phyloP scores from a whole-genome alignment of 2,888 invertebrate species.

The Leucophenga maculata region DNA sequence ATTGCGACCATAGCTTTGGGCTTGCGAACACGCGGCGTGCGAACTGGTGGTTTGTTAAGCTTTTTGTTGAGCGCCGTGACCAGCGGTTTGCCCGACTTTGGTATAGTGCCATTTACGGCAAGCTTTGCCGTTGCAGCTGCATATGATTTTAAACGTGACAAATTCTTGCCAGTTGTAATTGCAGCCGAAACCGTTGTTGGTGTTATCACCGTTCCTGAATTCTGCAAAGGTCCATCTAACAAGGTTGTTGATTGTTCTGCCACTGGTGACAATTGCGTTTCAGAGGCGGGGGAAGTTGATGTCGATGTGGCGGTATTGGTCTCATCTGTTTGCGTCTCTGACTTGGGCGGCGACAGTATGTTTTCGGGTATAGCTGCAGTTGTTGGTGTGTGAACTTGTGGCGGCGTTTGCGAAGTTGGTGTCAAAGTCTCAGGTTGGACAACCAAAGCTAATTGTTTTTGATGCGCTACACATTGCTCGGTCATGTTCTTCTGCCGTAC shows the following conservation, averaged over 20 bases:
- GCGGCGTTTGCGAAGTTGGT: slow-evolving; percentile 56
- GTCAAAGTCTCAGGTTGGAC: slow-evolving; percentile 55
- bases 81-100: slow-evolving; percentile 71
- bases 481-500: background rate
- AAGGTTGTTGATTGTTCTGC: slow-evolving; percentile 4
- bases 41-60: slow-evolving; percentile 61
- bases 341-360: slow-evolving; percentile 67
- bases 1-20: slow-evolving; percentile 73
- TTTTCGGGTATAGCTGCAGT: slow-evolving; percentile 61
- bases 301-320: slow-evolving; percentile 67
- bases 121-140: slow-evolving; percentile 24
- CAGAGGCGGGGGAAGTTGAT: slow-evolving; percentile 67
- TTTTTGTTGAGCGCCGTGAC: slow-evolving; percentile 69
- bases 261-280: slow-evolving; percentile 63
- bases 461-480: too few relatives aligned
- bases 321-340: slow-evolving; percentile 69
- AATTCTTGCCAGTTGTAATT: slow-evolving; percentile 29
- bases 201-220: slow-evolving; percentile 6
- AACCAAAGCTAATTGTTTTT: slow-evolving; percentile 4
- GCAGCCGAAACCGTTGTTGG: slow-evolving; percentile 19
- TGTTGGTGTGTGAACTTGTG: slow-evolving; percentile 41
- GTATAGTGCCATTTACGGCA: slow-evolving; percentile 69
- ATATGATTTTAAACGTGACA: background rate
- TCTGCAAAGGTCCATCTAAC: too few relatives aligned
- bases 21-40: slow-evolving; percentile 66